phyloP scores from a whole-genome alignment of 2,113 vertebrate species.

The Eurypyga helias region DNA sequence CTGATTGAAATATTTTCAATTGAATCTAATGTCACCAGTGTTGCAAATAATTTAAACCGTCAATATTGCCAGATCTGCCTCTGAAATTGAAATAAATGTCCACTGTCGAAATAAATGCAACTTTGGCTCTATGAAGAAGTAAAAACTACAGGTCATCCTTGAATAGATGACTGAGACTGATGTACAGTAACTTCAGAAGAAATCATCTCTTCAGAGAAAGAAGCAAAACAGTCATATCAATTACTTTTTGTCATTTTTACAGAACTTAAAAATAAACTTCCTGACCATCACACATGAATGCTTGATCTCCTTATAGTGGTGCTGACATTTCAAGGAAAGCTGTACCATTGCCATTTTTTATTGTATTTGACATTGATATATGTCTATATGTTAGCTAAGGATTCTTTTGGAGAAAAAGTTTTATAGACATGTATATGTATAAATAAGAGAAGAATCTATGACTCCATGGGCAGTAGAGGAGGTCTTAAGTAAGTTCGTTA shows the following conservation, averaged over 20 bases:
- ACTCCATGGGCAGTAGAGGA: background rate
- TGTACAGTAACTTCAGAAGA: background rate
- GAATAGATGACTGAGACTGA: background rate
- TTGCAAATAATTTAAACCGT: background rate
- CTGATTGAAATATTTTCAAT: background rate
- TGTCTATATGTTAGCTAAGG: background rate
- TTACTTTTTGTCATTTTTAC: background rate
- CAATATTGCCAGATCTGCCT: background rate
- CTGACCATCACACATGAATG: background rate
- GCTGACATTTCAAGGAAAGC: background rate
- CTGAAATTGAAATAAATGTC: background rate
- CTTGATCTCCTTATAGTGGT: background rate
- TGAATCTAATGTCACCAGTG: background rate
- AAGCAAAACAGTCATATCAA: background rate
- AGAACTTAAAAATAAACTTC: background rate
- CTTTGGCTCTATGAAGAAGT: background rate
- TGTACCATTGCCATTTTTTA: background rate
- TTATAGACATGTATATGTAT: background rate
- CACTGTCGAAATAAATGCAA: background rate
- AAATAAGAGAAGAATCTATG: background rate
- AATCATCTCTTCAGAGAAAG: background rate
- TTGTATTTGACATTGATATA: background rate
- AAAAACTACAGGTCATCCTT: background rate
- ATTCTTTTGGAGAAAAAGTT: background rate
- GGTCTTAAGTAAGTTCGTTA: background rate